phyloP scores from a whole-genome alignment of 2,113 vertebrate genomes.

The Ivindomyrus marchei region DNA sequence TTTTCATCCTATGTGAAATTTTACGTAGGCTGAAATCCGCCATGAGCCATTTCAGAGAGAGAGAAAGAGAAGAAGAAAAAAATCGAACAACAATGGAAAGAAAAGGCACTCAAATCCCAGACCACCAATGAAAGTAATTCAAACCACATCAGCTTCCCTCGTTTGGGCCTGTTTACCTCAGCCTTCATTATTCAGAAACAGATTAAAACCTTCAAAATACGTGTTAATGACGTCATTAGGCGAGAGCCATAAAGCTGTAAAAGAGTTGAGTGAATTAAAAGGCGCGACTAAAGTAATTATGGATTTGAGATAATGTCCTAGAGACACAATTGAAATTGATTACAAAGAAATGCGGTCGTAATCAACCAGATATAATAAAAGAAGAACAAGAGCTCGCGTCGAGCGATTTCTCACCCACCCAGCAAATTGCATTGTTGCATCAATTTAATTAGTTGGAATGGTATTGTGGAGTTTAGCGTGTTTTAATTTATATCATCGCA shows the following conservation, averaged over 20 bases:
- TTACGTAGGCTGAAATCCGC: slow-evolving; percentile 28
- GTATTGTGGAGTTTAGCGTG: slow-evolving; percentile 15
- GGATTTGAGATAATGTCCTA: slow-evolving; percentile 25
- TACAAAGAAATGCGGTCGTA: slow-evolving; percentile 20
- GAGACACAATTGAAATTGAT: slow-evolving; percentile 25
- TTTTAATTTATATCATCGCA: slow-evolving; percentile 8
- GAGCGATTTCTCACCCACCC: slow-evolving; percentile 9
- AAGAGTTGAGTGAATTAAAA: slow-evolving; percentile 26
- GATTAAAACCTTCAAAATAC: slow-evolving; percentile 25
- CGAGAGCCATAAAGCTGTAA: slow-evolving; percentile 16
- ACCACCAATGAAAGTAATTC: slow-evolving; percentile 27
- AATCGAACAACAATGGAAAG: neutral
- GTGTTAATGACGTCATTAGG: slow-evolving; percentile 24
- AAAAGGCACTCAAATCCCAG: slow-evolving; percentile 21
- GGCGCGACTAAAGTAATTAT: slow-evolving; percentile 25
- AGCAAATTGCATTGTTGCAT: slow-evolving; percentile 18
- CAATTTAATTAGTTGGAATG: slow-evolving; percentile 22
- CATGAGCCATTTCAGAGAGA: slow-evolving; percentile 19
- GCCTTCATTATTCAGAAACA: slow-evolving; percentile 19
- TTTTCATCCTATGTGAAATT: slow-evolving; percentile 31
- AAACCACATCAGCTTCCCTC: neutral
- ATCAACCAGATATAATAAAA: slow-evolving; percentile 24
- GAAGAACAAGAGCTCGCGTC: neutral
- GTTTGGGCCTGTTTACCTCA: slow-evolving; percentile 8
- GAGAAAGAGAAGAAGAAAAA: neutral